These are phyloP conservation scores for Iphiclides podalirius DNA, from an alignment of 2,888 invertebrate species.

Conservation along the genomic window DNA sequence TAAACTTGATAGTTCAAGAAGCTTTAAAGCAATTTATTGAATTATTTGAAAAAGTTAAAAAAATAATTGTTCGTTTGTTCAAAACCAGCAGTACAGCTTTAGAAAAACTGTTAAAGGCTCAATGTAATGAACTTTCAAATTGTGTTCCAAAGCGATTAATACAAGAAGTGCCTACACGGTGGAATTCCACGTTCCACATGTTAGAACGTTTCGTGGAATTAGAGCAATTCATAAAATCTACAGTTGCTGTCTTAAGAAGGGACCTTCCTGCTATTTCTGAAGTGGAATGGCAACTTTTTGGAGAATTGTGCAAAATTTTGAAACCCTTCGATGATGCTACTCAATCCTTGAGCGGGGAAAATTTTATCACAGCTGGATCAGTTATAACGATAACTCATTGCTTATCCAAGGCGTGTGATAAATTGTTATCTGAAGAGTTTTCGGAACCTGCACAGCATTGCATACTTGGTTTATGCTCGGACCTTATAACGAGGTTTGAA, in stretches of 20 bases:
- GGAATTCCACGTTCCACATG: too few relatives aligned
- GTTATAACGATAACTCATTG: too few relatives aligned
- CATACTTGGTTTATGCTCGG: too few relatives aligned
- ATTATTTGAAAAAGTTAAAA: conserved; percentile 27
- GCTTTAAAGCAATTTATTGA: conserved; percentile 14
- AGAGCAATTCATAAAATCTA: conserved; percentile 23
- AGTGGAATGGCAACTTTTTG: conserved; percentile 30
- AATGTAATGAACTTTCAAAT: conserved; percentile 16
- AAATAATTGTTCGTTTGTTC: conserved; percentile 22
- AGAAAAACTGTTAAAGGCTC: conserved; percentile 24
- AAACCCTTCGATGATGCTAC: conserved; percentile 35
- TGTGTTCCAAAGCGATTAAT: conserved; percentile 25
- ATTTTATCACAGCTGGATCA: too few relatives aligned
- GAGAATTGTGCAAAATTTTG: conserved; percentile 28
- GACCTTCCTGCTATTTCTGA: conserved; percentile 27
- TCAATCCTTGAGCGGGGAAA: too few relatives aligned
- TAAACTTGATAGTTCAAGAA: conserved; percentile 32
- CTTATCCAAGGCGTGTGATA: conserved; percentile 26
- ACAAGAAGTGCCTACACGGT: conserved; percentile 34
- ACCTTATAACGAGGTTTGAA: conserved; percentile 20
- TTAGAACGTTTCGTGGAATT: too few relatives aligned
- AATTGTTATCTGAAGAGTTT: conserved; percentile 16
- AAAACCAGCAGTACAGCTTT: conserved; percentile 27
- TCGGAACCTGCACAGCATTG: conserved; percentile 4
- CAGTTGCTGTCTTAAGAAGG: conserved; percentile 25